A percentile compares a stretch with the other conserved stretches of the same genome.
Evolutionary conservation across 1,140 invertebrate species (phyloP).

Genomic region (Cotesia chilonis): DNA sequence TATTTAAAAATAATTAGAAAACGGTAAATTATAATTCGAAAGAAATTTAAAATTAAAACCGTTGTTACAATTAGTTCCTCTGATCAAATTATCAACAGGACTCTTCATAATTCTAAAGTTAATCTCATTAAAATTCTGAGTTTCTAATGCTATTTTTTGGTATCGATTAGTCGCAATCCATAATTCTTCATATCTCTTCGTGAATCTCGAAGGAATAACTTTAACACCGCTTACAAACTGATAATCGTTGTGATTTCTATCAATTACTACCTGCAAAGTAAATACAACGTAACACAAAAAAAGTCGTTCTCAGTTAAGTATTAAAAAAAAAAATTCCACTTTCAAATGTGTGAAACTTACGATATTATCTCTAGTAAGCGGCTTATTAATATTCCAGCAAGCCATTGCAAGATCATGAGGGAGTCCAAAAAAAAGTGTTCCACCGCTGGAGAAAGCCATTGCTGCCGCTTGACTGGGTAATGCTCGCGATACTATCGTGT

Average conservation of each 20-base stretch:
- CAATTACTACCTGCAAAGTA: slow-evolving; percentile 59
- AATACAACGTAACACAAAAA: slow-evolving; percentile 18
- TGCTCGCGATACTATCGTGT: slow-evolving; percentile 56
- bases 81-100: slow-evolving; percentile 45
- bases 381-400: slow-evolving; percentile 54
- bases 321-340: accelerated
- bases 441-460: slow-evolving; percentile 52
- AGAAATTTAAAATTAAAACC: background rate
- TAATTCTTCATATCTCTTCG: slow-evolving; percentile 68
- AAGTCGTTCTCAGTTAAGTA: background rate
- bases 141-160: slow-evolving; percentile 45
- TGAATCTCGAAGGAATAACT: slow-evolving; percentile 63
- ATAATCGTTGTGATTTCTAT: slow-evolving; percentile 63
- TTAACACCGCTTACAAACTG: slow-evolving; percentile 76
- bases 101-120: slow-evolving; percentile 52
- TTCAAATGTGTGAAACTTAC: slow-evolving; percentile 28
- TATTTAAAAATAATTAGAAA: slow-evolving; percentile 13
- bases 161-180: slow-evolving; percentile 71
- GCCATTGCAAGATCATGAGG: slow-evolving; percentile 51
- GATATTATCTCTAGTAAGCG: slow-evolving; percentile 34
- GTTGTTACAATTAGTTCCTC: slow-evolving; percentile 54
- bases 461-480: slow-evolving; percentile 53
- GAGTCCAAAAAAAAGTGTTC: slow-evolving; percentile 55
- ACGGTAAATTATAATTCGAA: background rate
- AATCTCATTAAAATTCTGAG: slow-evolving; percentile 45